Evolutionary conservation across 1,140 invertebrate genomes (phyloP), one percentile per base, ranked within the genome.

Genomic region (Paramacrobiotus metropolitanus): DNA sequence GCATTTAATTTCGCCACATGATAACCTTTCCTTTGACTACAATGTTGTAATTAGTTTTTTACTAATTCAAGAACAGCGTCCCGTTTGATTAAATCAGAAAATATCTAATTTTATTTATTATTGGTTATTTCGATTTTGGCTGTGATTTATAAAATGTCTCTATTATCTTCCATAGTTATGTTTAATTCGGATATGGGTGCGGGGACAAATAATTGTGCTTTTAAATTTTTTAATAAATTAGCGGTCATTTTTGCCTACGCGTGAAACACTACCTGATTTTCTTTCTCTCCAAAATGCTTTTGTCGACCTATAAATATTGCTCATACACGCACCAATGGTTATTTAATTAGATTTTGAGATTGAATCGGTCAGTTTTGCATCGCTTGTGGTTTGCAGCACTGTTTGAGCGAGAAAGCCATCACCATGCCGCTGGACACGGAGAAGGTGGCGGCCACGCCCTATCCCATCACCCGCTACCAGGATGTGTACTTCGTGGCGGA

Each of bases 391-490:
- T 20, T n/a, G 21, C 30, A 30, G 40, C 44, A n/a, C 21, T 63
- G 28, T 31, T 18, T 63, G 30, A 63, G 9, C 59, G 73, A 76
- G 55, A 68, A 74, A 60, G 76, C 77, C 29, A 68, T 73, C 48
- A 68, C 69, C 21, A 63, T 63, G 15, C 63, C 70, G 1, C 78
- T 78, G 66, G 75, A 78, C 59, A 76, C 77, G 28, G 28, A 64
- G 0, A 68, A 71, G 59, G 73, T 73, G 2, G 69, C 67, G 15
- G 66, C 69, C 21, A 74, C 75, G 60, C 68, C 71, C 59, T 78
- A 77, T 63, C 76, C 76, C 30, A 78, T 78, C 61, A 78, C 76
- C 28, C 67, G 69, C 55, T 78, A 70, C 66, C 77, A 78, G 64
- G 76, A 77, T 2, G 68, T 75, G 24, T 78, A 78, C 68, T 78